Conservation (phyloP, 2,888 invertebrate genomes). For the Dryocosmus kuriphilus region DNA sequence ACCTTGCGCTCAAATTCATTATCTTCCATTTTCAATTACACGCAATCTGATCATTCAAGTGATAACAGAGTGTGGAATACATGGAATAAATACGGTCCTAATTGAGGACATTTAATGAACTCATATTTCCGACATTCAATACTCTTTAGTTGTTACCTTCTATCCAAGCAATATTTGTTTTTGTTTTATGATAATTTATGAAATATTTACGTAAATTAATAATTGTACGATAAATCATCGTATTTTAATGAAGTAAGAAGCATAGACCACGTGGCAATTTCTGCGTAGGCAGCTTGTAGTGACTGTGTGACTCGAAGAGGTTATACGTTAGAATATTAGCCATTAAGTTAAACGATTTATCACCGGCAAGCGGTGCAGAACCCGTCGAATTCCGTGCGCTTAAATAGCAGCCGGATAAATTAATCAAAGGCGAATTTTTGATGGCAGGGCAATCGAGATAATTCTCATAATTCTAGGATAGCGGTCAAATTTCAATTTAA, state of each 20-base stretch:
- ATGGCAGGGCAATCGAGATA: slow-evolving; percentile 63
- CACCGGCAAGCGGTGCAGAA: slow-evolving; percentile 22
- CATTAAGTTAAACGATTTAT: slow-evolving; percentile 45
- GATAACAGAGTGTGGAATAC: slow-evolving; percentile 3
- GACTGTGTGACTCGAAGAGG: slow-evolving; percentile 29
- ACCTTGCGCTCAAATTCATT: slow-evolving; percentile 45
- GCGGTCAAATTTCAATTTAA: slow-evolving; percentile 41
- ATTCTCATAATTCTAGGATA: slow-evolving; percentile 42
- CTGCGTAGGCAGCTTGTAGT: slow-evolving; percentile 19
- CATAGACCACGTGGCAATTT: slow-evolving; percentile 39
- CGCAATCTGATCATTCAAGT: slow-evolving; percentile 51
- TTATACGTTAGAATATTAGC: slow-evolving; percentile 25
- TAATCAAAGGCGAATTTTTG: slow-evolving; percentile 67
- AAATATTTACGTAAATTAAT: not conserved
- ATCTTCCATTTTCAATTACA: slow-evolving; percentile 50
- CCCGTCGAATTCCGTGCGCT: slow-evolving; percentile 26
- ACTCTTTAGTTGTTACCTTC: not conserved
- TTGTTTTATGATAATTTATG: not conserved
- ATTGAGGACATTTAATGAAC: not conserved
- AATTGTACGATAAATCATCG: slow-evolving; percentile 23
- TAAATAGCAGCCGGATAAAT: slow-evolving; percentile 60
- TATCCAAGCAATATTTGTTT: not conserved
- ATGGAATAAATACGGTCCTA: slow-evolving; percentile 37
- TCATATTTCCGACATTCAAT: not conserved
- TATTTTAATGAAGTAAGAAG: slow-evolving; percentile 43